Conservation (phyloP, 2,113 vertebrate genomes). For the Elachura formosa region DNA sequence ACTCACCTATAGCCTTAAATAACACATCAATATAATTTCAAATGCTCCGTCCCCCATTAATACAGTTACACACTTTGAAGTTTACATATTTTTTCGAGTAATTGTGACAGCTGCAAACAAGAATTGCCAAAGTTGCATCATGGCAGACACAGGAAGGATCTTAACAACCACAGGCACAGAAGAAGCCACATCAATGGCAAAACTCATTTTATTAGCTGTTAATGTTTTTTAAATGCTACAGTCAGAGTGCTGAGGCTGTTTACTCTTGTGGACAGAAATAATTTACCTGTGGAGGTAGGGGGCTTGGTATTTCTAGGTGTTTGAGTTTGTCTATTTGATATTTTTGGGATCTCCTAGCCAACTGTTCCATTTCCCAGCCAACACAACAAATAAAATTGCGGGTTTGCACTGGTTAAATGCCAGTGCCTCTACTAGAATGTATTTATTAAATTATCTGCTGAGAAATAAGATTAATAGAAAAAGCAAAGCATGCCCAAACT, state of each 20-base stretch:
- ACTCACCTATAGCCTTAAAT: neutral
- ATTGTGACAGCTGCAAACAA: neutral
- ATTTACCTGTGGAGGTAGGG: neutral
- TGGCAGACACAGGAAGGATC: neutral
- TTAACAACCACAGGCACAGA: neutral
- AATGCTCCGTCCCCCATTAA: neutral
- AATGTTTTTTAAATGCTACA: neutral
- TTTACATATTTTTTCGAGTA: neutral
- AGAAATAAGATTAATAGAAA: no score
- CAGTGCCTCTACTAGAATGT: no score
- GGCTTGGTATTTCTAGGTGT: no score
- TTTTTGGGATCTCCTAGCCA: no score
- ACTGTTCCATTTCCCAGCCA: no score
- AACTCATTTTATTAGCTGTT: neutral
- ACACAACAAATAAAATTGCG: no score
- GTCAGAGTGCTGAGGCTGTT: neutral
- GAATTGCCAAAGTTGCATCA: neutral
- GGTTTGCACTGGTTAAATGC: no score
- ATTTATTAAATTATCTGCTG: no score
- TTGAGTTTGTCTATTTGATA: no score
- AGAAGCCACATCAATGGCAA: neutral
- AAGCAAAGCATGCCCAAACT: no score
- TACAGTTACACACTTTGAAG: neutral
- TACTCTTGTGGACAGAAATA: neutral
- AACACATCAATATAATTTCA: accelerated